Evolutionary conservation across 2,113 vertebrate genomes (phyloP).

Genomic region (Austrofundulus limnaeus): DNA sequence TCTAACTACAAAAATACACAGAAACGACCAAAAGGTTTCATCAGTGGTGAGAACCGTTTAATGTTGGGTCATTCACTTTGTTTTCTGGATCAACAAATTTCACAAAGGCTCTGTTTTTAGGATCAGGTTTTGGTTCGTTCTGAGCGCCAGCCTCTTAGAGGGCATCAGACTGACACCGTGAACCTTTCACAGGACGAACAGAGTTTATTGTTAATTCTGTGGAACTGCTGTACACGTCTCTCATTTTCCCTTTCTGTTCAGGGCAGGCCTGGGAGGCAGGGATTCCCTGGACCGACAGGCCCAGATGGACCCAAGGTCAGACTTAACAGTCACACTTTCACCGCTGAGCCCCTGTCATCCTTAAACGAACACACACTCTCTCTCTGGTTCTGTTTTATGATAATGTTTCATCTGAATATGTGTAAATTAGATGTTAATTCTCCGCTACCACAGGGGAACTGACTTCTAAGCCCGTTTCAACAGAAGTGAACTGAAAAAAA

Average conservation of each 20-base stretch:
- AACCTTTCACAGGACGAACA: constrained; percentile 6
- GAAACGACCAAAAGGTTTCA: constrained; percentile 37
- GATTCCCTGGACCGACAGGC: constrained; percentile 88
- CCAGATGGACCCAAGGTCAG: constrained; percentile 90
- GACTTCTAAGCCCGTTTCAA: constrained; percentile 40
- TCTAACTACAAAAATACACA: constrained; percentile 41
- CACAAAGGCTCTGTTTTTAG: constrained; percentile 33
- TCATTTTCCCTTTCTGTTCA: constrained; percentile 79
- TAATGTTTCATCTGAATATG: constrained; percentile 41
- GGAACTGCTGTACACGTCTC: constrained; percentile 45
- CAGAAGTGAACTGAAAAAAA: constrained; percentile 33
- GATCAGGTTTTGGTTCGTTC: constrained; percentile 29
- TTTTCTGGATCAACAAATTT: constrained; percentile 48
- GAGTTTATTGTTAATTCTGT: constrained; percentile 26
- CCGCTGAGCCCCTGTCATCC: constrained; percentile 35
- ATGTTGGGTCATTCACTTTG: constrained; percentile 39
- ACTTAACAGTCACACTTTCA: constrained; percentile 11
- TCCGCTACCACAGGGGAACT: constrained; percentile 36
- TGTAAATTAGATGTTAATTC: constrained; percentile 67
- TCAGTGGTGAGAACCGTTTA: constrained; percentile 35
- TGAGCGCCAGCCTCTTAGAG: constrained; percentile 9
- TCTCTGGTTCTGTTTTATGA: constrained; percentile 42
- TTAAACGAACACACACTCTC: constrained; percentile 45
- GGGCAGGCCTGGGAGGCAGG: constrained; percentile 91
- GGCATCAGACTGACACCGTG: constrained; percentile 4